Conservation (phyloP, 2,797 vertebrate species). For the Momotus momota region DNA sequence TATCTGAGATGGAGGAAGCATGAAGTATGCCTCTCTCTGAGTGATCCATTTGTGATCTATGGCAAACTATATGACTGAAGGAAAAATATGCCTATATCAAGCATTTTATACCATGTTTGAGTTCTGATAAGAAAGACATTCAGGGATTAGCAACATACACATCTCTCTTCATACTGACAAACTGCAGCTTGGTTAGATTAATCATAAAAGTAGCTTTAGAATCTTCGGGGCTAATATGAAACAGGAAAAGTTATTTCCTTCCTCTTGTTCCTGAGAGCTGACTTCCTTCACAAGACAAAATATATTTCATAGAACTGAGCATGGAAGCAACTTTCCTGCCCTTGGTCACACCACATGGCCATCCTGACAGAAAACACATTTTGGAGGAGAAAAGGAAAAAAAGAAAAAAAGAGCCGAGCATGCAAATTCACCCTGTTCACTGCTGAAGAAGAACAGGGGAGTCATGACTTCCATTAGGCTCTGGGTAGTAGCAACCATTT, state of each 20-base stretch:
- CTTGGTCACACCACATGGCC: neutral
- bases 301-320: neutral
- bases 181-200: neutral
- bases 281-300: neutral
- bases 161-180: neutral
- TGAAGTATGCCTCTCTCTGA: neutral
- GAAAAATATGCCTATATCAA: neutral
- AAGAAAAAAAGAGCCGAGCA: neutral
- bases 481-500: neutral
- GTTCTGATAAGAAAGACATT: neutral
- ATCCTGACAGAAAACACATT: neutral
- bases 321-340: neutral
- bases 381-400: neutral
- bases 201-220: neutral
- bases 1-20: neutral
- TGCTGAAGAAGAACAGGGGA: neutral
- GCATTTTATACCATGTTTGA: neutral
- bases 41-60: neutral
- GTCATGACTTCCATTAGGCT: neutral
- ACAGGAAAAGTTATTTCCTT: conserved; percentile 65
- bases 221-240: neutral
- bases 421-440: neutral
- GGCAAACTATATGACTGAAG: neutral
- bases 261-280: conserved; percentile 1
- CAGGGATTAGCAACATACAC: neutral